Evolutionary conservation across 2,113 vertebrate genomes (phyloP).

Genomic region (Empidonax traillii): DNA sequence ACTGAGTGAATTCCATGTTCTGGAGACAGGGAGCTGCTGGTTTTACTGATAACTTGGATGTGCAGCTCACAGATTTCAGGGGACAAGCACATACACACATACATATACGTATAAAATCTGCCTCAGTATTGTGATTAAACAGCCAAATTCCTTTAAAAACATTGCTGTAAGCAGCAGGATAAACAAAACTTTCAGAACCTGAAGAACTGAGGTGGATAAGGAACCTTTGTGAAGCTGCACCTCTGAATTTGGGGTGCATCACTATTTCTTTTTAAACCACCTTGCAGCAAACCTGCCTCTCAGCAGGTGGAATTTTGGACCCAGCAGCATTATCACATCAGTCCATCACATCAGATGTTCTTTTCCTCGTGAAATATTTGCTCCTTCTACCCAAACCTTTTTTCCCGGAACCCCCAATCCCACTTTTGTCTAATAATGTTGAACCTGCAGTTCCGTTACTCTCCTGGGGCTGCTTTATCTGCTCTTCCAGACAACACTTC

Average conservation of each 20-base stretch:
- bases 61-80: neutral
- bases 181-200: neutral
- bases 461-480: neutral
- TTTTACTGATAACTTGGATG: neutral
- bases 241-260: accelerated
- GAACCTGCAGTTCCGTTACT: neutral
- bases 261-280: neutral
- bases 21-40: neutral
- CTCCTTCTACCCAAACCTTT: neutral
- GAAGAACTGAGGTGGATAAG: neutral
- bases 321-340: neutral
- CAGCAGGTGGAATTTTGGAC: neutral
- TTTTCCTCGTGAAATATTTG: neutral
- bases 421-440: neutral
- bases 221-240: neutral
- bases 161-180: neutral
- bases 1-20: neutral
- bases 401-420: neutral
- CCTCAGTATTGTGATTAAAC: neutral
- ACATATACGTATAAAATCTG: neutral
- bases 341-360: neutral
- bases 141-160: neutral
- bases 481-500: neutral
- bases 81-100: accelerated
- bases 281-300: neutral